Base-by-base conservation (phyloP, 64 coral and sea anemone species). In the Montipora sp. region DNA sequence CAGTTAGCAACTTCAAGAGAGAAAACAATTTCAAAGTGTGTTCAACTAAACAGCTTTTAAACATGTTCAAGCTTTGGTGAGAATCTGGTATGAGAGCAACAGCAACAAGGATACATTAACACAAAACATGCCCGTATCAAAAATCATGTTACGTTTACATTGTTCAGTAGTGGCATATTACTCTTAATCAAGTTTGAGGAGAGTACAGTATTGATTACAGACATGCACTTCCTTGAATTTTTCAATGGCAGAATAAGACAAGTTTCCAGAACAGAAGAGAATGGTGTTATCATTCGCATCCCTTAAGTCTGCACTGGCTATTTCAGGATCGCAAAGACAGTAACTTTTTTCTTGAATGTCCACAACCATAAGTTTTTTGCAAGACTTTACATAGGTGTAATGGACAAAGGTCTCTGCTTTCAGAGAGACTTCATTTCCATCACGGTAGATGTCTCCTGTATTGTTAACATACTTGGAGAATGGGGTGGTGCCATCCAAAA, bases 401-500 rank as follows among this genome's bases (percentile, higher is more conserved):
- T 94, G 92, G 71, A 19, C 77, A 77, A 94, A 94, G 22, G 87
- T 80, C 75, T 89, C 87, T 18, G 84, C 84, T 48, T 93, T 88
- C 9, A 55, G 53, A 75, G 50, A 88, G 81, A 93, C 59, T 51
- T 81, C 84, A 50, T 57, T 89, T 60, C 58, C 44, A 47, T 80
- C 10, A 1, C 84, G 65, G 70, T 63, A 93, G 61, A 88, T 76
- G 22, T 93, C 66, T 15, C 91, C 91, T 79, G 58, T 93, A 43
- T 93, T 93, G 74, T 87, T 93, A 73, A 93, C 48, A 87, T 93
- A 46, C 76, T 94, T 94, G 47, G 78, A 51, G 55, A 93, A 93
- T 27, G 27, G 27, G 27, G 27, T 27, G 81, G 60, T 79, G 21
- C 90, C 90, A 51, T 92, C 90, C 90, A 91, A 7, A 49, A 76